Conservation (phyloP, 2,797 vertebrate species). For the Rhinatrema bivittatum region DNA sequence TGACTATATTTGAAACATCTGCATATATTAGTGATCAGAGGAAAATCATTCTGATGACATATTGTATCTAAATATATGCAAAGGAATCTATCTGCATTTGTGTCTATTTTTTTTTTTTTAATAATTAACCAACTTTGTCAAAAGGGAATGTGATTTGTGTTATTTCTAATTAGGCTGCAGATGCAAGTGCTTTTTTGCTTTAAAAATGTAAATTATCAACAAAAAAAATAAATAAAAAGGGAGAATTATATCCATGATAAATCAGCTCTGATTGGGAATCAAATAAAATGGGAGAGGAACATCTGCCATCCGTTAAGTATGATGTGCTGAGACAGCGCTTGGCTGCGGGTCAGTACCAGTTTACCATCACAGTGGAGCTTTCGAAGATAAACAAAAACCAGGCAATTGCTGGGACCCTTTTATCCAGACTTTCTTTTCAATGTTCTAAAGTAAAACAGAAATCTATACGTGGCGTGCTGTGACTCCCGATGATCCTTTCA, state of each 20-base stretch:
- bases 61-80: not conserved
- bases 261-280: no score
- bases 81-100: not conserved
- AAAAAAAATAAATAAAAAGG: no score
- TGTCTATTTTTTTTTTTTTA: not conserved
- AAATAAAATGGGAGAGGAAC: not conserved
- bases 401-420: not conserved
- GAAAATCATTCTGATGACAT: not conserved
- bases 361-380: not conserved
- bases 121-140: constrained; percentile 8
- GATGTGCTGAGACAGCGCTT: not conserved
- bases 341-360: rapidly evolving
- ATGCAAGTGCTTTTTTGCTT: no score
- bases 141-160: not conserved
- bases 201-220: no score
- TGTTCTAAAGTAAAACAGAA: not conserved
- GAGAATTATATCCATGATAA: no score
- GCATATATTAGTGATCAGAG: not conserved
- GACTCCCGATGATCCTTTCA: no score
- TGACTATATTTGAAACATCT: no score
- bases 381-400: not conserved
- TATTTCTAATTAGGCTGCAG: no score
- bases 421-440: not conserved
- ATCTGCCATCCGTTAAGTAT: constrained; percentile 6
- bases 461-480: no score